phyloP scores from a whole-genome alignment of 2,797 vertebrate species.

The Apodemus agrarius region DNA sequence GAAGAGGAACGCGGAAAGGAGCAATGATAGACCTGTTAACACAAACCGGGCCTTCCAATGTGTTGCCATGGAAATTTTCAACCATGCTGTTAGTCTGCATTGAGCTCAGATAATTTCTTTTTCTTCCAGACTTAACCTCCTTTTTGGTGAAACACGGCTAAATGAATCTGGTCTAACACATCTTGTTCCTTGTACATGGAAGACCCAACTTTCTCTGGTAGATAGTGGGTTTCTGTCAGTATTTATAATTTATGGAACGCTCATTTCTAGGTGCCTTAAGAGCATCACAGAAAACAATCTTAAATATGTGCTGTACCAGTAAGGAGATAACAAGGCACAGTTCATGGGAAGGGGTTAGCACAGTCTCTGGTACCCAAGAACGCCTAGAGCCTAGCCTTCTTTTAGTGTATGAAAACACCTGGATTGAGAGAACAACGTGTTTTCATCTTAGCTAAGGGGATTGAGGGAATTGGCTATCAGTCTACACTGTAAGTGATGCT shows the following conservation, averaged over 20 bases:
- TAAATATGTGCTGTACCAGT: neutral
- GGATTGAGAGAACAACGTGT: neutral
- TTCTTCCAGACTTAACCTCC: neutral
- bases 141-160: neutral
- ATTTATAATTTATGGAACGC: neutral
- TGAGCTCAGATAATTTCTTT: neutral
- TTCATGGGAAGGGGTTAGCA: neutral
- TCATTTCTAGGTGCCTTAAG: neutral
- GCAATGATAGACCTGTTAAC: rapidly evolving
- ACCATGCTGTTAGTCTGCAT: neutral
- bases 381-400: neutral
- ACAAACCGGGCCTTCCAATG: neutral
- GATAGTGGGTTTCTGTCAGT: neutral
- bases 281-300: neutral
- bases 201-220: neutral
- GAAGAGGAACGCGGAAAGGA: neutral
- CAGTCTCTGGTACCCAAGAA: rapidly evolving
- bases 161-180: neutral
- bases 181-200: neutral
- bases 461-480: neutral
- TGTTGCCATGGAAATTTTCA: neutral
- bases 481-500: neutral
- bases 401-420: neutral
- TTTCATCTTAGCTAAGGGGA: neutral
- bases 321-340: neutral